Base-by-base conservation (phyloP, 2,888 invertebrate species). In the Trilocha varians region DNA sequence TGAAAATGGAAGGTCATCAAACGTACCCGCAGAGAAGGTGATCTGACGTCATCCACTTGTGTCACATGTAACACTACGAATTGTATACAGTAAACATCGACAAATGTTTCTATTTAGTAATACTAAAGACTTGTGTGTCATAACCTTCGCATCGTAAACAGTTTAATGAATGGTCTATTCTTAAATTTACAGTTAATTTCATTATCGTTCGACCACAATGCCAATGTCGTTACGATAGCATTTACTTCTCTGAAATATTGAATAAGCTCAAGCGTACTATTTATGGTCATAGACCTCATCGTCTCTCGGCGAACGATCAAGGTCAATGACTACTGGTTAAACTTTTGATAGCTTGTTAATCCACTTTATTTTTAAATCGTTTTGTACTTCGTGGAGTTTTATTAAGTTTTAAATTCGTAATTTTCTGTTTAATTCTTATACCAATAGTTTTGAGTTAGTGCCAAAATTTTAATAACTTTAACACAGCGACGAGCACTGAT, bases 261-360 rank as follows among this genome's bases (percentile, higher is more conserved):
- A 58, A 56, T 53, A 52, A 45, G 49, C 50, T 59, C 65, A 55
- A 53, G 45, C 48, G 55, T 62, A 61, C 42, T 38, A 38, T 70
- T 64, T 64, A 70, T 70, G 77, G 76, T 63, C 66, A 56, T 60
- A 56, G 59, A 76, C 70, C 73, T 72, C 59, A 49, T 50, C 50
- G 53, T 52, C 55, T 59, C 54, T 56, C 54, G 58, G 44, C 46
- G 48, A 51, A 45, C 43, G 44, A 53, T 61, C 76, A 78, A 78
- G 78, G 78, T 55, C 57, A 64, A 59, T 70, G 37, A 49, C 61
- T 57, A 16, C 32, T 33, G 13, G 13, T 32, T 32, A 15, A 4
- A 9, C 11, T 11, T 9, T 25, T 34, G 34, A 9, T 14, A 13
- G 8, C n/a, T n/a, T n/a, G n/a, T n/a, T n/a, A n/a, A n/a, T n/a